Base-by-base conservation (phyloP, 2,797 vertebrate species). In the Aphelocoma californica region DNA sequence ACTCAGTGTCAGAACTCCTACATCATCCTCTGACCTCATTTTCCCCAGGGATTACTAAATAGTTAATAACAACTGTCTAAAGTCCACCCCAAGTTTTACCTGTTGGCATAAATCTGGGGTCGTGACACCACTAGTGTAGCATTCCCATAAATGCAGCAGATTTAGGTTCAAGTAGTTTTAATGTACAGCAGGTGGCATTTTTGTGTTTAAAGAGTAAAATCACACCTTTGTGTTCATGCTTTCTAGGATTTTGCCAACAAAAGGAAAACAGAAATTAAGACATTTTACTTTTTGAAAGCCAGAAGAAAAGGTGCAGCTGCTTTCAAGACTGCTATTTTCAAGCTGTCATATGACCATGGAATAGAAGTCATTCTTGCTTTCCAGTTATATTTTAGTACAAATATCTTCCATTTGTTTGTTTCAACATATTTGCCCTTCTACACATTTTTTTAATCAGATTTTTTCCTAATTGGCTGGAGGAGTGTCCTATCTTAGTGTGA, bases 341-440 rank as follows among this genome's bases (percentile, higher is more conserved):
- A 86, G 80, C 44, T 81, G 50, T 86, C 72, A 83, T 65, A 51
- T 65, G 72, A 92, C 48, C 50, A 16, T 6, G 58, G 79, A 93
- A 58, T 51, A 64, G 48, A 89, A 77, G 64, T 50, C 36, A 48
- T 79, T 88, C 54, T 50, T 91, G 25, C 72, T 95, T 91, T 92
- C 80, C 75, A 70, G 47, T 90, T 86, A 23, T 26, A 24, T 84
- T 93, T 83, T 40, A 88, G 88, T 42, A 75, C 75, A 92, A 90
- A 86, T 71, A 71, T 61, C 61, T 95, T 93, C 64, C 88, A 72
- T 90, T 96, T 88, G 48, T 92, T 95, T 92, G 38, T 79, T 91
- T 78, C 54, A 32, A 81, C 28, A 42, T 89, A 83, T 78, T 95
- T 95, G 18, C 58, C 44, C 65, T 90, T 57, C 61, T 78, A 78